phyloP scores from a whole-genome alignment of 2,797 vertebrate genomes.

The Dromococcyx pavoninus region DNA sequence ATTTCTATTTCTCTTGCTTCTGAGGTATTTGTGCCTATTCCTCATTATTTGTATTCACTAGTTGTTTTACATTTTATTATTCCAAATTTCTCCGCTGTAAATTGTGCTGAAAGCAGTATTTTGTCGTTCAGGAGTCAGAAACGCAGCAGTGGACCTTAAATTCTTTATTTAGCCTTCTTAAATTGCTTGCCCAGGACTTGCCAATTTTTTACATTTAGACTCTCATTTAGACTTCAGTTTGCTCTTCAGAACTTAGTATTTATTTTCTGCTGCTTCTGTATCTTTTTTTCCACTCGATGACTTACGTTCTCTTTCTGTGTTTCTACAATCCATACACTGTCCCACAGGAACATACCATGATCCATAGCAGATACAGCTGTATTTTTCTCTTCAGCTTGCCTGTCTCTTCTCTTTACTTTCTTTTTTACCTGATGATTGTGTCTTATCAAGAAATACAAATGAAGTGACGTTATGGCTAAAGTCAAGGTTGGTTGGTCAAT shows the following conservation, averaged over 20 bases:
- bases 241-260: background rate
- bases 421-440: background rate
- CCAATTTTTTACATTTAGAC: background rate
- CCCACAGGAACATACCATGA: background rate
- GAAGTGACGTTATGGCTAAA: background rate
- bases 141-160: background rate
- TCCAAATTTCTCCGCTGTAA: background rate
- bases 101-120: background rate
- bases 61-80: background rate
- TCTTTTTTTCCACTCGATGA: background rate
- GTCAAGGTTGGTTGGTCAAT: background rate
- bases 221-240: background rate
- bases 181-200: background rate
- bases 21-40: background rate
- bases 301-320: background rate
- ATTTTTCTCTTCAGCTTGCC: background rate
- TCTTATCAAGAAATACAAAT: background rate
- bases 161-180: background rate
- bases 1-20: background rate
- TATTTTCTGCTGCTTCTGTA: background rate
- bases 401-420: background rate
- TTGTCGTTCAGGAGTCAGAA: background rate
- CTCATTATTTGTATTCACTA: background rate
- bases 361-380: background rate
- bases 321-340: background rate